A percentile compares a stretch with the other conserved stretches of the same genome.
phyloP scores from a whole-genome alignment of 2,888 invertebrate genomes.

The Crossocerus cetratus region DNA sequence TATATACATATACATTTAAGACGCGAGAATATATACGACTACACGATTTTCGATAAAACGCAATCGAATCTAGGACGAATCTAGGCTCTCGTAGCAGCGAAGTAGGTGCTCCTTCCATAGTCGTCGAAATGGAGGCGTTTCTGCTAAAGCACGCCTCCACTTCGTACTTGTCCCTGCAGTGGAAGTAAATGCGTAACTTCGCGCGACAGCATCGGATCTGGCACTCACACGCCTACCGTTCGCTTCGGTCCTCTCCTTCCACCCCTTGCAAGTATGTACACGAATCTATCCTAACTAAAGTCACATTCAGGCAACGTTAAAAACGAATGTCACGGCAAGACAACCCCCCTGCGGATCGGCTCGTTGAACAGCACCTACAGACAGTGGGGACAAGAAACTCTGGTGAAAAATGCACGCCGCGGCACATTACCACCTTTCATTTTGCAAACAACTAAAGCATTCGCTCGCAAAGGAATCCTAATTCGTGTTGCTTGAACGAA shows the following conservation, averaged over 20 bases:
- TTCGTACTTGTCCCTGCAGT: conserved; percentile 21
- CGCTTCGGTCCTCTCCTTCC: conserved; percentile 39
- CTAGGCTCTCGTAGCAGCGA: conserved; percentile 48
- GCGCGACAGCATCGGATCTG: conserved; percentile 42
- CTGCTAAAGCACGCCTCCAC: conserved; percentile 12
- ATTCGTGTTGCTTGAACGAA: conserved; percentile 16
- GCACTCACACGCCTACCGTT: conserved; percentile 48
- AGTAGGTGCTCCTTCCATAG: conserved; percentile 38
- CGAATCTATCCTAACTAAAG: conserved; percentile 60
- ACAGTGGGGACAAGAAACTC: conserved; percentile 35
- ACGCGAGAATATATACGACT: conserved; percentile 61
- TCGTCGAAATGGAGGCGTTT: conserved; percentile 28
- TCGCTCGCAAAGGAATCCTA: too few species aligned
- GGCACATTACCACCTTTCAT: too few species aligned
- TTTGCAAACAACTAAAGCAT: too few species aligned
- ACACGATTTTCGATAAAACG: conserved; percentile 56
- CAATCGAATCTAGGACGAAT: conserved; percentile 59
- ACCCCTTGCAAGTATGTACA: conserved; percentile 57
- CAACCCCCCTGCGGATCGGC: conserved; percentile 32
- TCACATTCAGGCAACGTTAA: conserved; percentile 59
- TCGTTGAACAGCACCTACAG: conserved; percentile 48
- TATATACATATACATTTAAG: conserved; percentile 62
- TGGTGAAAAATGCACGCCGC: neutral
- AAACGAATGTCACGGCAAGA: conserved; percentile 40
- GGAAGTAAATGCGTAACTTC: conserved; percentile 38